Evolutionary conservation across 2,888 invertebrate genomes (phyloP).

Genomic region (Rutpela maculata): DNA sequence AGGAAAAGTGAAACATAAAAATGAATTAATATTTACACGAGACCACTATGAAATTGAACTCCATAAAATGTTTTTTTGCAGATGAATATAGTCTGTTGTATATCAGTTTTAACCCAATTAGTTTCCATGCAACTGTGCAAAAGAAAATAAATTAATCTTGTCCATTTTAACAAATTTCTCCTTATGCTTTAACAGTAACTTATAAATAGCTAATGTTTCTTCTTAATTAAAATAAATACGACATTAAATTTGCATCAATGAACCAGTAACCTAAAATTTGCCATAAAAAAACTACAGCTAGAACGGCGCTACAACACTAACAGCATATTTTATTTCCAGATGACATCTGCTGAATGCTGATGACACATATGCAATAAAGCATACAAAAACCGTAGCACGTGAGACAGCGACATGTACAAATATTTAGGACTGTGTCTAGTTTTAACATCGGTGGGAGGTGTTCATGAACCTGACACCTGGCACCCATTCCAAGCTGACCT

Average conservation of each 20-base stretch:
- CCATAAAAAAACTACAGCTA: neutral
- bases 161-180: no score
- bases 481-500: constrained; percentile 74
- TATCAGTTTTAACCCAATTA: no score
- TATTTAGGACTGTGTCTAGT: constrained; percentile 58
- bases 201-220: no score
- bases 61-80: no score
- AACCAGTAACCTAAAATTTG: constrained; percentile 19
- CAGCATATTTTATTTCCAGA: constrained; percentile 22
- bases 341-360: constrained; percentile 33
- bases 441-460: constrained; percentile 67
- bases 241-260: neutral
- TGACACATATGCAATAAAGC: constrained; percentile 27
- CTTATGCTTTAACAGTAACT: no score
- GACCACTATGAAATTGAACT: no score
- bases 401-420: constrained; percentile 50
- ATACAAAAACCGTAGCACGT: constrained; percentile 29
- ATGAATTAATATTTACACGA: no score
- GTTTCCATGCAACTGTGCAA: no score
- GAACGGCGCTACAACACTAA: neutral
- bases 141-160: no score
- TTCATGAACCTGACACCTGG: constrained; percentile 74
- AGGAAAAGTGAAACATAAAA: no score
- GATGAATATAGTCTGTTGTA: no score
- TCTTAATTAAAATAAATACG: no score